Evolutionary conservation across 2,888 invertebrate species (phyloP), one percentile per base, ranked within the genome.

Genomic region (Toxonevra muliebris): DNA sequence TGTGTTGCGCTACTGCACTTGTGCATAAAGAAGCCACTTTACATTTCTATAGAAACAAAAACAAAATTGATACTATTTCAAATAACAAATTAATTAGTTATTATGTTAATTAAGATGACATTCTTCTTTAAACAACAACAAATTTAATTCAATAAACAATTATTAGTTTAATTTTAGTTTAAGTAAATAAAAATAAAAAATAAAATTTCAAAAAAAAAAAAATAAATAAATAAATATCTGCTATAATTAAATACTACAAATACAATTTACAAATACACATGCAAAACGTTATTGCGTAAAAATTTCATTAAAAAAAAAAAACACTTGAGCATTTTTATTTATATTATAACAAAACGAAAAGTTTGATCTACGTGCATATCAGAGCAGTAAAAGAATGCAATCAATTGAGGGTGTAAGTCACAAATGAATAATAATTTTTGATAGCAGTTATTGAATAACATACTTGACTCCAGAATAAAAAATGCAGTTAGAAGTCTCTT

Each of bases 261-360:
- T 66, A 66, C 66, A 66, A 55, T 66, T 67, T 67, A 67, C 67
- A 67, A 65, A 67, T 62, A 17, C 15, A 19, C 19, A 52, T 52
- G 19, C 45, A 60, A 19, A 60, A 19, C 17, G 20, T 45, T 60
- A 60, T 19, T 45, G 60, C 19, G 19, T 52, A 52, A 52, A 52
- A 52, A 52, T 15, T 17, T 17, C 60, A 48, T 19, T 45, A 43
- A 17, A 60, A n/a, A 43, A 17, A 60, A n/a, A 60, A 60, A n/a
- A 19, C 15, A 48, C 19, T 45, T 20, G 20, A 20, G 61, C 61
- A 52, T 61, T 61, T 61, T 61, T 50, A 61, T 61, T 61, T 61
- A 13, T 45, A n/a, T n/a, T n/a, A n/a, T n/a, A n/a, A n/a, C n/a
- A n/a, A n/a, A n/a, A n/a, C n/a, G n/a, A n/a, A n/a, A n/a, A n/a